Evolutionary conservation across 2,888 invertebrate genomes (phyloP), one percentile per base, ranked within the genome.

Genomic region (Plagodis dolabraria): DNA sequence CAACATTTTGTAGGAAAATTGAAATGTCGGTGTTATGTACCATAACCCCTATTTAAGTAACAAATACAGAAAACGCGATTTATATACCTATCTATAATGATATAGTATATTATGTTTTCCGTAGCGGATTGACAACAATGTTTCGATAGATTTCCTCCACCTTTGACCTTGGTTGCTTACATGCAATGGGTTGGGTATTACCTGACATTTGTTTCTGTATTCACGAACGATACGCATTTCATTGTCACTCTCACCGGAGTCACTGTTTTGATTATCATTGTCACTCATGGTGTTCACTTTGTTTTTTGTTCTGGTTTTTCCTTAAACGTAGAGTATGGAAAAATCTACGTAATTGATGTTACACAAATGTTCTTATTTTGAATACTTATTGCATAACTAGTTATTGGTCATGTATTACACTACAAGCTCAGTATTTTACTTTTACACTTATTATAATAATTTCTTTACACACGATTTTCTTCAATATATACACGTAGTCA

Each of bases 171-270:
- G 11, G 33, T 51, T 36, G 51, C 47, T 38, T 36, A 49, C 9
- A 8, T 43, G 12, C 12, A 46, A 33, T 40, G 2, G 33, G 46
- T 12, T 56, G 12, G 56, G 33, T 33, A 43, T 38, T 62, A 70
- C 70, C 60, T 68, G 63, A 49, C 43, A 33, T 47, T 48, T 63
- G 2, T 50, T 59, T 49, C 69, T 70, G 48, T 54, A 72, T 58
- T 62, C 64, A 55, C 65, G 65, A 55, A 76, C 60, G 34, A 77
- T 74, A 33, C 68, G 63, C 5, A 63, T 34, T 64, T 77, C 77
- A 33, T 58, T 57, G 46, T 77, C 76, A 71, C 75, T 77, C 10
- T 77, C 75, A 68, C 71, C 68, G 0, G 69, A 68, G 7, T 77
- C 71, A 40, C 68, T 65, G n/a, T 33, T 44, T 7, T 22, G 40